A percentile compares a stretch with the other conserved stretches of the same genome.
Evolutionary conservation across 2,888 invertebrate genomes (phyloP).

Genomic region (Linnaemya tessellans): DNA sequence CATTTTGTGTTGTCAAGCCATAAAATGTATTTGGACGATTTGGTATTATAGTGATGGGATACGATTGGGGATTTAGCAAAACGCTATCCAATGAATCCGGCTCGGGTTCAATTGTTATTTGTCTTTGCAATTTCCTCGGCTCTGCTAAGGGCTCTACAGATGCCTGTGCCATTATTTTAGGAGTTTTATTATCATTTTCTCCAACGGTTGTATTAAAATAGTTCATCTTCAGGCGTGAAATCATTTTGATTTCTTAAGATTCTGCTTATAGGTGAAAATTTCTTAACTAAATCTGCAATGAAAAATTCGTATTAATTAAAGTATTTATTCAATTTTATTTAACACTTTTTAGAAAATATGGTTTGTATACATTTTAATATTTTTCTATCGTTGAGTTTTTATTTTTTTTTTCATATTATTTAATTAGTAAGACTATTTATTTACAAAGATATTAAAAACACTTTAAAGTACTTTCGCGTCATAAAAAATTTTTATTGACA

Average conservation of each 20-base stretch:
- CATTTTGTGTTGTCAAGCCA: constrained; percentile 78
- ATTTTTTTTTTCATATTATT: neutral
- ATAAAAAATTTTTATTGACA: constrained; percentile 14
- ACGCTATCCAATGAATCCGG: constrained; percentile 83
- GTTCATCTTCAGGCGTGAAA: constrained; percentile 71
- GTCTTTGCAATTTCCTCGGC: constrained; percentile 73
- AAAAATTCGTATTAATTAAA: constrained; percentile 1
- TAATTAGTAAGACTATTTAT: neutral
- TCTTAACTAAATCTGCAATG: constrained; percentile 36
- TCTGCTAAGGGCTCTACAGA: constrained; percentile 40
- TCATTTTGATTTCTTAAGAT: constrained; percentile 50
- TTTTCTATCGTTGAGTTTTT: neutral
- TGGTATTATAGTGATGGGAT: constrained; percentile 83
- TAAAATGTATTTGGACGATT: constrained; percentile 81
- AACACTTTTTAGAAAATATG: neutral
- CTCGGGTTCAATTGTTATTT: constrained; percentile 81
- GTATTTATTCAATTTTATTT: constrained; percentile 5
- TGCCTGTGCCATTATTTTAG: constrained; percentile 42
- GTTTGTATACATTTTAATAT: constrained; percentile 2
- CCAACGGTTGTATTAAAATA: constrained; percentile 61
- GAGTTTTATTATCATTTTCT: constrained; percentile 25
- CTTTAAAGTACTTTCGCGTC: neutral
- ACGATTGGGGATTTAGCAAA: constrained; percentile 82
- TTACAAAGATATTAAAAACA: neutral
- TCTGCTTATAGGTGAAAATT: neutral